Conservation (phyloP, 2,888 invertebrate genomes). For the Julus scanicus region DNA sequence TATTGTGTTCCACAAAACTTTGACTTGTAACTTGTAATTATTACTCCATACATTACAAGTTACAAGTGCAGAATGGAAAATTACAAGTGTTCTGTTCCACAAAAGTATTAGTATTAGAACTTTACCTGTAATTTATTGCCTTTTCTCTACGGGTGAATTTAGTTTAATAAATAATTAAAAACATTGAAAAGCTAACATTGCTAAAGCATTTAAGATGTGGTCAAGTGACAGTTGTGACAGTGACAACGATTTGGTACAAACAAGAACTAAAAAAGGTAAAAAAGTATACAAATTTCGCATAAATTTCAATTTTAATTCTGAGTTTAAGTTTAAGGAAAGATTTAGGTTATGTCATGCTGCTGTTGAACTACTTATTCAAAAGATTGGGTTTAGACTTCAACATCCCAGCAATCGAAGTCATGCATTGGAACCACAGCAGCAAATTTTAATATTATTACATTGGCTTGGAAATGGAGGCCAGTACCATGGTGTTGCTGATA, state of each 20-base stretch:
- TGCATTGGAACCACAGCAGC: background rate
- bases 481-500: background rate
- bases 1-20: too few species aligned
- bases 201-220: background rate
- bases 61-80: too few species aligned
- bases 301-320: background rate
- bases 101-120: too few species aligned
- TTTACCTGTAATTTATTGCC: background rate
- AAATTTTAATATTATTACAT: background rate
- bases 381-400: background rate
- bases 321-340: background rate
- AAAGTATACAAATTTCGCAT: background rate
- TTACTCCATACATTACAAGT: too few species aligned
- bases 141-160: background rate
- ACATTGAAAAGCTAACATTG: background rate
- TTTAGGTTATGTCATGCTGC: background rate
- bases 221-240: background rate
- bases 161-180: background rate
- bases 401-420: background rate
- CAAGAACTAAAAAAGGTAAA: background rate
- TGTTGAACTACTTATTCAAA: background rate
- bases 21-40: too few species aligned
- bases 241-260: background rate
- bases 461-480: background rate
- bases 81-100: too few species aligned